A percentile compares a stretch with the other conserved stretches of the same genome.
phyloP scores from a whole-genome alignment of 1,140 invertebrate genomes.

The Drosophila pseudoobscura region DNA sequence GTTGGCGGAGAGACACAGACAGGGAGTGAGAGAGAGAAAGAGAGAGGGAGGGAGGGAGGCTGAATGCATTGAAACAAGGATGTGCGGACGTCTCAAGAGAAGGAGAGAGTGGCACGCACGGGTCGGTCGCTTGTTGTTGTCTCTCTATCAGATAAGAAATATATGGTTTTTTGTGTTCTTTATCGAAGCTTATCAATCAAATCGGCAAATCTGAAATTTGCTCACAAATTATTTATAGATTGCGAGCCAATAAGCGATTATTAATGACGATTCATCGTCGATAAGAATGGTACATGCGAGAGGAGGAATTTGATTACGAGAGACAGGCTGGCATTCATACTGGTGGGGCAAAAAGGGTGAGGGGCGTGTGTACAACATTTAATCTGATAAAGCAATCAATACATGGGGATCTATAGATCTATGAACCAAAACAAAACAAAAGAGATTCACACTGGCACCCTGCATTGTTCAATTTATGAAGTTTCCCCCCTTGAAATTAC shows the following conservation, averaged over 20 bases:
- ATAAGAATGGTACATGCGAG: constrained; percentile 7
- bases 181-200: constrained; percentile 50
- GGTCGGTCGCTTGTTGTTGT: constrained; percentile 11
- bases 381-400: constrained; percentile 2
- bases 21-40: neutral
- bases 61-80: constrained; percentile 41
- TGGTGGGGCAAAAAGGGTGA: neutral
- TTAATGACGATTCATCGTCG: constrained; percentile 32
- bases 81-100: neutral
- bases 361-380: neutral
- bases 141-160: constrained; percentile 25
- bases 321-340: constrained; percentile 25
- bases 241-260: constrained; percentile 22
- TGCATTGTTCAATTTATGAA: too few relatives aligned
- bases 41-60: neutral
- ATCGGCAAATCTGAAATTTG: constrained; percentile 34
- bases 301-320: constrained; percentile 18
- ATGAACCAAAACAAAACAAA: neutral
- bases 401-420: neutral
- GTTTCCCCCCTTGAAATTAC: too few relatives aligned
- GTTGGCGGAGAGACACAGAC: constrained; percentile 7
- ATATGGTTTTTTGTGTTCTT: constrained; percentile 8
- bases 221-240: constrained; percentile 48
- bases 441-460: too few relatives aligned
- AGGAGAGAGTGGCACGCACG: neutral